Conservation (phyloP, 2,797 vertebrate genomes). For the Gambelia wislizenii region DNA sequence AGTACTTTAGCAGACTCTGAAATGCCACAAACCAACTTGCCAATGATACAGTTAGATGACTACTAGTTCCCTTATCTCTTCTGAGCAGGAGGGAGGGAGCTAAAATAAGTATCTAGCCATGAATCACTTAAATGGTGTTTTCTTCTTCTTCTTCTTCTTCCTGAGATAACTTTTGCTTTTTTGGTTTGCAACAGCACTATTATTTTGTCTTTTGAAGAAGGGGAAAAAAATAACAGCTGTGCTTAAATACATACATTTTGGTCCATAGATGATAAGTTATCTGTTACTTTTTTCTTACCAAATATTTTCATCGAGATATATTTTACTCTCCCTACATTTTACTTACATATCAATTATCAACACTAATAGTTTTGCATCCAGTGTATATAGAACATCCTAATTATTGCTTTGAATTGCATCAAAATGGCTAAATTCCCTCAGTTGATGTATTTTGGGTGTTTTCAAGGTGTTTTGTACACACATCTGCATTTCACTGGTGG, state of each 20-base stretch:
- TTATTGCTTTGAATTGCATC: neutral
- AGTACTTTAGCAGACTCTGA: conserved; percentile 18
- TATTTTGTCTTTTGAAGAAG: neutral
- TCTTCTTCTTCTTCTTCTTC: conserved; percentile 11
- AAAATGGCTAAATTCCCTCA: neutral
- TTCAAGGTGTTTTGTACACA: neutral
- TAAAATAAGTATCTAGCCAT: neutral
- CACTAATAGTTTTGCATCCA: neutral
- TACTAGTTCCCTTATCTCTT: conserved; percentile 19
- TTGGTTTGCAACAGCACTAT: neutral
- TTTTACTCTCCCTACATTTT: neutral
- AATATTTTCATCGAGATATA: conserved; percentile 25
- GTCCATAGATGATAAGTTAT: neutral
- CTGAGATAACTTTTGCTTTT: neutral
- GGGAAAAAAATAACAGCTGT: neutral
- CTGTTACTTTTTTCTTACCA: neutral
- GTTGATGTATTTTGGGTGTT: neutral
- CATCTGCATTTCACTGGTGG: neutral
- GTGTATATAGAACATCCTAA: neutral
- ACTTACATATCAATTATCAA: neutral
- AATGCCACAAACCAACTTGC: conserved; percentile 13
- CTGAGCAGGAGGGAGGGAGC: conserved; percentile 11
- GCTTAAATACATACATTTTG: neutral
- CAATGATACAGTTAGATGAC: neutral
- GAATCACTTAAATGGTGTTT: neutral